These are phyloP conservation scores for Hippoglossus hippoglossus DNA, from an alignment of 2,797 vertebrate species.

Conservation along the genomic window DNA sequence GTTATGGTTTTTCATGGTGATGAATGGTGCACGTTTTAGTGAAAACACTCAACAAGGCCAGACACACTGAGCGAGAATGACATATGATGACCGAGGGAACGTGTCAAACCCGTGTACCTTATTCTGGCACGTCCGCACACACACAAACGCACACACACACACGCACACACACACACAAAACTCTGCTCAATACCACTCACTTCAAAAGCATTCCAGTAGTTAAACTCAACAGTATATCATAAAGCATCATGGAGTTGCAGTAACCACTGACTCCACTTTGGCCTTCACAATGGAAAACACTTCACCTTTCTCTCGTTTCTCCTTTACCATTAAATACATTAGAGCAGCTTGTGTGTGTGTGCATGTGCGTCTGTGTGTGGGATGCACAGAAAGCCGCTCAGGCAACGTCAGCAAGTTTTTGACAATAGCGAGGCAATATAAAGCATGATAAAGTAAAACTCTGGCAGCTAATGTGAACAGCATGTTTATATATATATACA, in stretches of 20 bases:
- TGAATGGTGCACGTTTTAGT: not conserved
- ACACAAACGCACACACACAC: conserved; percentile 15
- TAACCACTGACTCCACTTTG: conserved; percentile 48
- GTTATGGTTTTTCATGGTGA: not conserved
- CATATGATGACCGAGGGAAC: not conserved
- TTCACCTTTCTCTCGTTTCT: conserved; percentile 24
- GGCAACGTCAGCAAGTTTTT: conserved; percentile 43
- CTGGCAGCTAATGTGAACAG: conserved; percentile 27
- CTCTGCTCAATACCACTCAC: conserved; percentile 44
- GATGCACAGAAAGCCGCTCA: conserved; percentile 10
- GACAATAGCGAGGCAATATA: conserved; percentile 14
- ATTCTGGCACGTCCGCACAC: conserved; percentile 19
- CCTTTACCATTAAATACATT: conserved; percentile 28
- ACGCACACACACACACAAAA: conserved; percentile 37
- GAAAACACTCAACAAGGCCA: conserved; percentile 5
- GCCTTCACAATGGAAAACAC: conserved; percentile 45
- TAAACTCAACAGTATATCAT: conserved; percentile 58
- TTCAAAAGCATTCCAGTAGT: conserved; percentile 75
- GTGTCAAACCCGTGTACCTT: not conserved
- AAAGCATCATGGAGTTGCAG: conserved; percentile 48
- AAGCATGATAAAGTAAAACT: conserved; percentile 20
- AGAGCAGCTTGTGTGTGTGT: not conserved
- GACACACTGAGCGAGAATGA: not conserved
- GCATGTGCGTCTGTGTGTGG: not conserved
- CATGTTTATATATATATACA: not conserved